Percentiles rank a stretch among this genome's conserved stretches.
Conservation (phyloP, 2,113 vertebrate genomes). For the Callaeas wilsoni region DNA sequence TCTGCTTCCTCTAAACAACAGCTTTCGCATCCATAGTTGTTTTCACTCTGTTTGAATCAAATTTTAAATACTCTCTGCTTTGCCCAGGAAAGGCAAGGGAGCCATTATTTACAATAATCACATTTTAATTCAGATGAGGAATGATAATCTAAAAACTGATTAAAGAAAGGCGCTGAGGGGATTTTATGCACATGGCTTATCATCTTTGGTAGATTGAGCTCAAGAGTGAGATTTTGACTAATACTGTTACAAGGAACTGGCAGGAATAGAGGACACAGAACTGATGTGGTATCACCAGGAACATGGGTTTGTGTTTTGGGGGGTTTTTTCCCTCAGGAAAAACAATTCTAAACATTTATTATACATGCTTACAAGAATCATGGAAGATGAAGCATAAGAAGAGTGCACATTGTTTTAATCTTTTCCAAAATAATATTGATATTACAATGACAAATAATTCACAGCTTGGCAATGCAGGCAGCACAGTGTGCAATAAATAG, state of each 20-base stretch:
- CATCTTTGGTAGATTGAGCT: neutral
- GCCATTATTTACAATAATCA: neutral
- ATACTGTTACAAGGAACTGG: neutral
- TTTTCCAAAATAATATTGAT: neutral
- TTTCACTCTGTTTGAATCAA: neutral
- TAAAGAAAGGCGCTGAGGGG: neutral
- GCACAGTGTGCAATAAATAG: neutral
- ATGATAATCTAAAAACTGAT: neutral
- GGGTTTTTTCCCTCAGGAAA: too few species aligned
- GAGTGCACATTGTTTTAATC: neutral
- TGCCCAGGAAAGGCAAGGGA: neutral
- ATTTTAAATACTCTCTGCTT: neutral
- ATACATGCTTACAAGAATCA: neutral
- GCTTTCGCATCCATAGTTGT: neutral
- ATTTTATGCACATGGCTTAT: neutral
- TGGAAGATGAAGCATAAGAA: neutral
- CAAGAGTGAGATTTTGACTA: neutral
- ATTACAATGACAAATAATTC: neutral
- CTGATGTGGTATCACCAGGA: neutral
- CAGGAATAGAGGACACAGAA: neutral
- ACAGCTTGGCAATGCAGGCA: neutral
- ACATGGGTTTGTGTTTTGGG: neutral
- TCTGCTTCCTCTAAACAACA: neutral
- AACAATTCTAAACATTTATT: neutral
- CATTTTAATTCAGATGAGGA: slow-evolving; percentile 1